Evolutionary conservation across 2,888 invertebrate genomes (phyloP), one percentile per base, ranked within the genome.

Genomic region (Metopia argyrocephala): DNA sequence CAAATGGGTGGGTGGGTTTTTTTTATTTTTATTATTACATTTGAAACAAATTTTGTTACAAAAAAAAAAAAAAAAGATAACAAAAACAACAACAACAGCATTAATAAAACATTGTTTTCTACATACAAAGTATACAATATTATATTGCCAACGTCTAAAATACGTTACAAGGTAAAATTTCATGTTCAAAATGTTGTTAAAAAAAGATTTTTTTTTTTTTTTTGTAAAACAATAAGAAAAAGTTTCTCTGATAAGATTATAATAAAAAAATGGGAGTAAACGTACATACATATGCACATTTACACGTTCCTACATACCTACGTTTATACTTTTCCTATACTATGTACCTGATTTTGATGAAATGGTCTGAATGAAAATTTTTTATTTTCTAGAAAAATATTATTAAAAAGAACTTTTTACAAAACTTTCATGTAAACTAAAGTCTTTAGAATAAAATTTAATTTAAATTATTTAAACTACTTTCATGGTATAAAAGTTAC

Each of bases 121-220:
- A 56, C 25, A 56, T n/a, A n/a, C n/a, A 56, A 15, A 27, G 56
- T 38, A 38, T 12, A 15, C 3, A 9, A 15, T 9, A 38, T 12
- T 38, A 38, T 9, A 38, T 38, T 38, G 38, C 38, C 38, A 38
- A 38, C 38, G 15, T 38, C 9, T 38, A 38, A 38, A 38, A 38
- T 38, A 38, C 38, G 50, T 73, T 80, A 73, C 73, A 76, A 80
- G 73, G 76, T 76, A 80, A 69, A 52, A 73, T 59, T 68, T 57
- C 25, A 62, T 68, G 75, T 66, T 61, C 5, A 20, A 65, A 54
- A 70, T 45, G 18, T 3, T 31, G 31, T 31, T 6, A n/a, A n/a
- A n/a, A n/a, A n/a, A n/a, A n/a, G n/a, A 15, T 12, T 12, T 38
- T 2, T 38, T n/a, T n/a, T n/a, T n/a, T n/a, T n/a, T n/a, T n/a